Conservation (phyloP, 2,113 vertebrate genomes). For the Dasyurus viverrinus region DNA sequence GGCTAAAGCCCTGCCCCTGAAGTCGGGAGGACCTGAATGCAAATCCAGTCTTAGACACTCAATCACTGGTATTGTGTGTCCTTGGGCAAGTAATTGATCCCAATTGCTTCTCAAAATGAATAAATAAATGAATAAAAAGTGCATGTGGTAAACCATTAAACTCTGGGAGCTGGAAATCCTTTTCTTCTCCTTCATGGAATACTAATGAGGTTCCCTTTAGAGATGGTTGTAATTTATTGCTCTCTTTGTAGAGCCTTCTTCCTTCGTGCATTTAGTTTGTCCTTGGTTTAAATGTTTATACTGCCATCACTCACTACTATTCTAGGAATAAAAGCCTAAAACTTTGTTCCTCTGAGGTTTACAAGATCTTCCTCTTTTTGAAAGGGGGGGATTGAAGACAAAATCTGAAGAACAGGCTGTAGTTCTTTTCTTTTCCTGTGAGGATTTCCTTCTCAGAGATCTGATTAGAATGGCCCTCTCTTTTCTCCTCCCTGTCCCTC, state of each 20-base stretch:
- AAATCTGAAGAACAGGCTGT: not conserved
- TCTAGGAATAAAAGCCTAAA: not conserved
- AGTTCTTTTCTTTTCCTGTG: not conserved
- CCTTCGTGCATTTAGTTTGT: not conserved
- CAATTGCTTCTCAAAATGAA: too few relatives aligned
- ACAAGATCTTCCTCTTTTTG: not conserved
- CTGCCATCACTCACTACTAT: not conserved
- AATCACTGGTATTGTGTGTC: too few relatives aligned
- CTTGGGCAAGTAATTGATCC: too few relatives aligned
- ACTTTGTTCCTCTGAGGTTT: not conserved
- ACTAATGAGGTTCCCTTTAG: not conserved
- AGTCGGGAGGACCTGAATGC: too few relatives aligned
- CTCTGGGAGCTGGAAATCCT: not conserved
- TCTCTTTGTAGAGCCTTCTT: not conserved
- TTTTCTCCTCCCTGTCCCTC: not conserved
- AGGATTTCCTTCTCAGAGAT: not conserved
- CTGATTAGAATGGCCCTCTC: not conserved
- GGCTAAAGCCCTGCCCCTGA: too few relatives aligned
- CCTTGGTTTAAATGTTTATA: not conserved
- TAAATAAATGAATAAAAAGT: not conserved
- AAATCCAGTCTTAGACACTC: too few relatives aligned
- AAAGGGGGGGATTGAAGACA: not conserved
- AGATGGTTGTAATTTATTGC: not conserved
- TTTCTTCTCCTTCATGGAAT: not conserved
- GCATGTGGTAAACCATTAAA: not conserved